phyloP scores from a whole-genome alignment of 2,797 vertebrate genomes.

The Megalops cyprinoides region DNA sequence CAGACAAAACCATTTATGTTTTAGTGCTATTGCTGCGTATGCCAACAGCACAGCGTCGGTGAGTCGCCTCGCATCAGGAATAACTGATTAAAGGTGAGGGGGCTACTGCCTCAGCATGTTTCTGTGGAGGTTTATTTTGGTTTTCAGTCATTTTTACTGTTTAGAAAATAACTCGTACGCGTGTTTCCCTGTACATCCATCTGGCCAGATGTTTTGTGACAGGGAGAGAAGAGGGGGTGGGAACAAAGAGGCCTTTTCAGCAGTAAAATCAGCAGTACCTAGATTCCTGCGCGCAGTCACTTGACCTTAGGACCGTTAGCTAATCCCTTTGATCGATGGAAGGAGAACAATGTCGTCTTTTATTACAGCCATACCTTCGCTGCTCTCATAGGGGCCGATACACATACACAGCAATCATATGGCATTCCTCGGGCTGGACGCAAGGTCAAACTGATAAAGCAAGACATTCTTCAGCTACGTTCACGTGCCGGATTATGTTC shows the following conservation, averaged over 20 bases:
- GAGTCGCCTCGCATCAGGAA: not conserved
- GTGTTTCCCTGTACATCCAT: not conserved
- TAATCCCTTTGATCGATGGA: constrained; percentile 27
- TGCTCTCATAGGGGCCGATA: not conserved
- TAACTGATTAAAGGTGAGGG: not conserved
- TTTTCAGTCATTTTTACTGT: no score
- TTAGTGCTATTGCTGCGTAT: not conserved
- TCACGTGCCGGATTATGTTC: no score
- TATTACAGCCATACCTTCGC: constrained; percentile 39
- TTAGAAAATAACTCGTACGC: no score
- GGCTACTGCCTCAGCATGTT: not conserved
- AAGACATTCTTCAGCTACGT: no score
- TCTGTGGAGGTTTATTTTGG: no score
- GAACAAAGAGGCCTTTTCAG: constrained; percentile 19
- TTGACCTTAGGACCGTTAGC: constrained; percentile 27
- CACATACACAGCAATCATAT: not conserved
- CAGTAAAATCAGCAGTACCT: constrained; percentile 17
- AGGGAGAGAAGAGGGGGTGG: not conserved
- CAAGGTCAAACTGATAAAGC: constrained; percentile 12
- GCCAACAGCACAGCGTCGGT: not conserved
- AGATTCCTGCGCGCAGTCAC: constrained; percentile 19
- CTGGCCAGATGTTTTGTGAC: not conserved
- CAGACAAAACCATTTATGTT: not conserved
- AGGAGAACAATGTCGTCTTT: constrained; percentile 28
- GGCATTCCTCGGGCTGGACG: not conserved